Percentiles rank a stretch among this genome's conserved stretches.
Evolutionary conservation across 2,797 vertebrate species (phyloP).

Genomic region (Dromococcyx pavoninus): DNA sequence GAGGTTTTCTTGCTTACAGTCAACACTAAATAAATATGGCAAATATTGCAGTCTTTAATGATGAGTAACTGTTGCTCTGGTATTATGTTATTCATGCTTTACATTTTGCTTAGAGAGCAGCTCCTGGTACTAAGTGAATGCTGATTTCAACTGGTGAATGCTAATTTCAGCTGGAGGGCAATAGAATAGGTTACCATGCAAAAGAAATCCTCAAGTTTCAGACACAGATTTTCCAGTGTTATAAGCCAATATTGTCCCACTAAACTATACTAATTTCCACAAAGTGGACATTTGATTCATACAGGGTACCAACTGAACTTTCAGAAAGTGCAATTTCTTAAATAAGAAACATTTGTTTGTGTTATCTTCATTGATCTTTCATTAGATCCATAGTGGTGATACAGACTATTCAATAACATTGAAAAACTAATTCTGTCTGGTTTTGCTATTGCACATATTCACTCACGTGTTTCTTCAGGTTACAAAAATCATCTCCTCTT

Average conservation of each 20-base stretch:
- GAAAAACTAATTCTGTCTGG: neutral
- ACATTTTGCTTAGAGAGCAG: neutral
- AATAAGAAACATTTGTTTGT: conserved; percentile 32
- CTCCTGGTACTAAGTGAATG: neutral
- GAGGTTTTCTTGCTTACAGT: neutral
- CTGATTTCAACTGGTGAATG: neutral
- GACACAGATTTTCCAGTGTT: neutral
- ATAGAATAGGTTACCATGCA: neutral
- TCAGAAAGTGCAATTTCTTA: conserved; percentile 27
- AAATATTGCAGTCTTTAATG: neutral
- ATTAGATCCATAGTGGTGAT: neutral
- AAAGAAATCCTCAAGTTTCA: neutral
- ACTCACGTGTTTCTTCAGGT: neutral
- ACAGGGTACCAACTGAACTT: neutral
- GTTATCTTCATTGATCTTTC: conserved; percentile 36
- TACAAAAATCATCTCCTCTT: neutral
- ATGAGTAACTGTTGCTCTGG: neutral
- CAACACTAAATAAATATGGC: neutral
- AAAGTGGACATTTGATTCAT: neutral
- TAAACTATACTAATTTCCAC: neutral
- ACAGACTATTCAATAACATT: neutral
- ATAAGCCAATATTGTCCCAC: neutral
- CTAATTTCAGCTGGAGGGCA: neutral
- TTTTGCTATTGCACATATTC: neutral
- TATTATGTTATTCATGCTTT: neutral